These are phyloP conservation scores for Spilarctia lutea DNA, from an alignment of 2,888 invertebrate genomes.

Conservation along the genomic window DNA sequence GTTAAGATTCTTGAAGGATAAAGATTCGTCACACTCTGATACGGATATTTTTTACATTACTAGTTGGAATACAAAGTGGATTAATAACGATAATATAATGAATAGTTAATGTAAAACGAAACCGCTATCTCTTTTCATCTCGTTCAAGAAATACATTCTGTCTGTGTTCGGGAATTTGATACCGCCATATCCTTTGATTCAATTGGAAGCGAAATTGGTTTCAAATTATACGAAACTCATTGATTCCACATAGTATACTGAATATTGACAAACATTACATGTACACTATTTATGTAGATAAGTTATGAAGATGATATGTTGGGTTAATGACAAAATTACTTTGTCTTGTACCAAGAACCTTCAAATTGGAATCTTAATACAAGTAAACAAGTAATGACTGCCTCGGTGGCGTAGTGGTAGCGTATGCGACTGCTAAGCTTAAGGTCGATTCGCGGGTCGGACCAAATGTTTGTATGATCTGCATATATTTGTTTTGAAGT, in stretches of 20 bases:
- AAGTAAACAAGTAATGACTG: neutral
- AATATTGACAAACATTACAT: neutral
- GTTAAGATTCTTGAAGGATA: no score
- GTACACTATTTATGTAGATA: neutral
- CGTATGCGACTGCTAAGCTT: no score
- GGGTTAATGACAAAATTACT: neutral
- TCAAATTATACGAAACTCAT: neutral
- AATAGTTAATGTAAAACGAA: neutral
- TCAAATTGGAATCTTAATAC: neutral
- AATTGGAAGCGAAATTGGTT: neutral
- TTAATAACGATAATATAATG: neutral
- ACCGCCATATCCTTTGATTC: neutral
- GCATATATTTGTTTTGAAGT: no score
- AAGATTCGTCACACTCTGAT: no score
- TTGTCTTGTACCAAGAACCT: neutral
- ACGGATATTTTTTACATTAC: neutral
- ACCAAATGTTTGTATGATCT: no score
- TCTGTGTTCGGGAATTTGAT: neutral
- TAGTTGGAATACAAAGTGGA: neutral
- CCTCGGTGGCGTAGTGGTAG: no score
- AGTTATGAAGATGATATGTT: neutral
- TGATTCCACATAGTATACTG: neutral
- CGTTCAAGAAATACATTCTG: neutral
- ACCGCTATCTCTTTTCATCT: neutral
- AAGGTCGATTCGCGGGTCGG: no score